Base-by-base conservation (phyloP, 2,113 vertebrate species). In the Pipa parva region DNA sequence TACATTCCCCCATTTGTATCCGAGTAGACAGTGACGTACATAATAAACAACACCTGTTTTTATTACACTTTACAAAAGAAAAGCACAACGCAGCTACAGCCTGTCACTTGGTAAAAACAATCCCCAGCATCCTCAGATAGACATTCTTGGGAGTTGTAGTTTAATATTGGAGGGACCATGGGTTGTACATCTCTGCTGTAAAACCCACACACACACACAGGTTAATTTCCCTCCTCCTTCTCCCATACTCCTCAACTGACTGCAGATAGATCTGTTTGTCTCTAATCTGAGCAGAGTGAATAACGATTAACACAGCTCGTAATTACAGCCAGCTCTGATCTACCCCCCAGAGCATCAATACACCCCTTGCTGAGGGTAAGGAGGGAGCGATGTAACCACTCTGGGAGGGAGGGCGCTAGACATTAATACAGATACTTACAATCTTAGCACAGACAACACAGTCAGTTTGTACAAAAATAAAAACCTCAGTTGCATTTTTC, bases 251-350 rank as follows among this genome's bases (percentile, higher is more conserved):
- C 5, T 24, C 45, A 20, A 54, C 22, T 60, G 36, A 11, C 25
- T 22, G 33, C 49, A 54, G 66, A 60, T 45, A 25, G 57, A 70
- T 70, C 66, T 33, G 27, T 61, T 36, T 70, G 56, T 39, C 48
- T 70, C 33, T 70, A 70, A 70, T 70, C 46, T 50, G 48, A 61
- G 56, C 57, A n/a, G 48, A 69, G 57, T 29, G 66, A 60, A 60
- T 69, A 69, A 60, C 57, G 57, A 69, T 69, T 69, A 69, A 60
- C 66, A 70, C 66, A 54, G 36, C 59, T 61, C 51, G 25, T 61
- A 70, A 70, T 70, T 70, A 45, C 57, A 54, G 66, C 33, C 57
- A 24, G 20, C 66, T 70, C 58, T 70, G 58, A 61, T 61, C 57
- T 60, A 22, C 21, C 46, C 46, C 57, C 48, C 57, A 22, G 46